Percentiles rank a stretch among this genome's conserved stretches.
phyloP scores from a whole-genome alignment of 2,888 invertebrate species.

The Lysandra coridon region DNA sequence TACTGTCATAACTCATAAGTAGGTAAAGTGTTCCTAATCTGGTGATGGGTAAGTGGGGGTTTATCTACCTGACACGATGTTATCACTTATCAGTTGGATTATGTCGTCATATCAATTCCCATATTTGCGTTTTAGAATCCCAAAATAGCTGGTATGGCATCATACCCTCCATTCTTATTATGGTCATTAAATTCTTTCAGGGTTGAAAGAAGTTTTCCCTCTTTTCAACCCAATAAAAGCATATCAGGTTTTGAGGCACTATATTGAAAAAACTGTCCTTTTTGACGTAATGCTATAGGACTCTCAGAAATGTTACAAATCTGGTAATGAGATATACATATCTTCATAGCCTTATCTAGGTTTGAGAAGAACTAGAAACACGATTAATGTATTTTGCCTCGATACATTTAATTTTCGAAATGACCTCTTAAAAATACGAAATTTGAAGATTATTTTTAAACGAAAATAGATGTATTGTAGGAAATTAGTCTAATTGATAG shows the following conservation, averaged over 20 bases:
- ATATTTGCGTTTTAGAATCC: neutral
- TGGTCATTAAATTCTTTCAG: neutral
- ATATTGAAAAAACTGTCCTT: too few relatives aligned
- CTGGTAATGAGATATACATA: too few relatives aligned
- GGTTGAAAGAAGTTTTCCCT: neutral
- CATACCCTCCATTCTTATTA: neutral
- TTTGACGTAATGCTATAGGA: too few relatives aligned
- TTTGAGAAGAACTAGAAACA: too few relatives aligned
- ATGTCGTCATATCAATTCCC: neutral
- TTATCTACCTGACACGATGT: neutral
- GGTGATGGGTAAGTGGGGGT: neutral
- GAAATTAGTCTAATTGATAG: too few relatives aligned
- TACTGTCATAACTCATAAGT: neutral
- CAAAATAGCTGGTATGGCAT: neutral
- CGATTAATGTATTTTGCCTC: too few relatives aligned
- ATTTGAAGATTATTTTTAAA: too few relatives aligned
- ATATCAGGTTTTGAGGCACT: neutral
- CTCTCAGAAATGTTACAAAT: too few relatives aligned
- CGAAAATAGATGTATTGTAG: too few relatives aligned
- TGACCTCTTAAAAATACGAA: too few relatives aligned
- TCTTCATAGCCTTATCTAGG: too few relatives aligned
- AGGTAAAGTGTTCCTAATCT: neutral
- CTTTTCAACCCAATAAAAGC: neutral
- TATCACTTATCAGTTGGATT: neutral
- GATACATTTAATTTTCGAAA: too few relatives aligned